Base-by-base conservation (phyloP, 2,888 invertebrate genomes). In the Xestia ashworthii region DNA sequence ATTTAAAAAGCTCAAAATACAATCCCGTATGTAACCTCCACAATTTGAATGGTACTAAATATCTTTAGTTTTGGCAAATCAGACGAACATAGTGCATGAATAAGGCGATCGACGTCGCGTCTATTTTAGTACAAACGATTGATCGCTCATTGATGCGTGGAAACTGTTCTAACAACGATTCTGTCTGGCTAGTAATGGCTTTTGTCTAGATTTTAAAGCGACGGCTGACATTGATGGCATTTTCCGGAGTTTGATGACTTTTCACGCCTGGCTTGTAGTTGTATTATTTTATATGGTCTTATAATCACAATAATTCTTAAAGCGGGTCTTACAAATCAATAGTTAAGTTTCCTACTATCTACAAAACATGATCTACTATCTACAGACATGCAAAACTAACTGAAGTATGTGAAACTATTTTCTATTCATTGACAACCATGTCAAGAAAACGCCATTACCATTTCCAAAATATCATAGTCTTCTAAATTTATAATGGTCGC, bases 111-210 rank as follows among this genome's bases (percentile, higher is more conserved):
- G 48, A 32, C 25, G 46, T 58, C 53, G 25, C 41, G 19, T 78
- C 80, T 82, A 85, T 82, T 89, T 86, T 71, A 71, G 76, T 58
- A 38, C 58, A 72, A 75, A 78, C 74, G 76, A 79, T 87, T 84
- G 82, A 86, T 81, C 74, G 76, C 22, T 76, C 82, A 86, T 84
- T 74, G 78, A 86, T 80, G 84, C 83, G 83, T 87, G 76, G 77
- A 88, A 86, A 81, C 78, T 74, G 86, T 85, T 80, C 82, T 75
- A 71, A 64, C 53, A 79, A 69, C 82, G 58, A 80, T 75, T 71
- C 74, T 81, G 85, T 78, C 82, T 76, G 80, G 76, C 66, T 72
- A 76, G 67, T 71, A 82, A 85, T 85, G 78, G 71, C 66, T 75
- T 82, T 84, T 82, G 86, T 83, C 87, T 85, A 50, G 70, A 71